Conservation (phyloP, 2,797 vertebrate species). For the Rhinophrynus dorsalis region DNA sequence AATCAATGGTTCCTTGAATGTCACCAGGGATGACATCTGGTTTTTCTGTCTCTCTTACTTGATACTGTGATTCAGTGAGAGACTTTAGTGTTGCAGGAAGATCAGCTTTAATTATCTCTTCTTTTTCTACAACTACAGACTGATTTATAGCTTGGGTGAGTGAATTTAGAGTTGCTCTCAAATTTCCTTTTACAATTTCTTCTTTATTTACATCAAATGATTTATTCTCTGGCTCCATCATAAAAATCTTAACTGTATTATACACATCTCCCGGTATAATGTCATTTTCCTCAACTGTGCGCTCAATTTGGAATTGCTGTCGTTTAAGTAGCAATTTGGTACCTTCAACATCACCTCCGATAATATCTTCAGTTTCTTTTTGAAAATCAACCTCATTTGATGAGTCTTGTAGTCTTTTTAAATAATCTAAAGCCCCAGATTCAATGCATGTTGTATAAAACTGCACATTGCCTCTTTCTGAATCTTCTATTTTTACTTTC, state of each 20-base stretch:
- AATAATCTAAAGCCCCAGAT: conserved; percentile 84
- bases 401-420: conserved; percentile 77
- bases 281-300: conserved; percentile 80
- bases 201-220: conserved; percentile 71
- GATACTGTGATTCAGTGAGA: conserved; percentile 74
- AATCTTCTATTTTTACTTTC: conserved; percentile 78
- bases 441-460: conserved; percentile 94
- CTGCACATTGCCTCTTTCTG: conserved; percentile 85
- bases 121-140: conserved; percentile 73
- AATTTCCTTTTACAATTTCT: conserved; percentile 82
- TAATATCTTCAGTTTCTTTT: conserved; percentile 67
- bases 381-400: conserved; percentile 62
- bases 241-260: conserved; percentile 81
- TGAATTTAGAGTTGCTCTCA: conserved; percentile 78
- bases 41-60: conserved; percentile 74
- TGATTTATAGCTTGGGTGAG: conserved; percentile 80
- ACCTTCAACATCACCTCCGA: conserved; percentile 80
- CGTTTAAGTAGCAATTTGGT: conserved; percentile 78
- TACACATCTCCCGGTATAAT: conserved; percentile 85
- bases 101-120: conserved; percentile 82
- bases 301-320: conserved; percentile 73
- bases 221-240: conserved; percentile 70
- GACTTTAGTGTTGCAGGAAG: conserved; percentile 74
- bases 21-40: conserved; percentile 77
- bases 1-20: conserved; percentile 79